Evolutionary conservation across 1,140 invertebrate species (phyloP).

Genomic region (Calliphora vicina): DNA sequence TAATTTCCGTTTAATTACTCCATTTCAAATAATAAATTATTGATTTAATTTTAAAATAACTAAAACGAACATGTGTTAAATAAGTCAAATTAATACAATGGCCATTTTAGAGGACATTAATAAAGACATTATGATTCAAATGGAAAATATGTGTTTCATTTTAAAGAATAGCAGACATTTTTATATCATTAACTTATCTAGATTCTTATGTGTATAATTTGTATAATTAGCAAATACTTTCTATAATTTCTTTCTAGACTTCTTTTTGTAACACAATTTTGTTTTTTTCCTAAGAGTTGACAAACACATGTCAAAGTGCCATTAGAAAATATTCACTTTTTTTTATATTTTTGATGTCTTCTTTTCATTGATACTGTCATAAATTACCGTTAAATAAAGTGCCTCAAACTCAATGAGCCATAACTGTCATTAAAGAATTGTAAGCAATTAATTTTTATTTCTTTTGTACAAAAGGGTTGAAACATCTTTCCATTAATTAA

Average conservation of each 20-base stretch:
- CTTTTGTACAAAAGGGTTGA: not conserved
- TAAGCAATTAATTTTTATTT: not conserved
- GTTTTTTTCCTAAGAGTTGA: not conserved
- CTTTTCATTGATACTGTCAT: not conserved
- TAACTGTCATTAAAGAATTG: constrained; percentile 10
- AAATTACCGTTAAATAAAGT: not conserved
- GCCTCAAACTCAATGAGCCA: not conserved
- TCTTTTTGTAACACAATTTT: no score
- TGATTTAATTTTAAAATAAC: not conserved
- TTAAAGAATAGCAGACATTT: no score
- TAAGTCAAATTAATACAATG: no score
- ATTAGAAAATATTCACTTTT: not conserved
- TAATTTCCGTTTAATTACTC: not conserved
- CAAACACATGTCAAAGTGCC: not conserved
- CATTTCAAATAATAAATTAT: not conserved
- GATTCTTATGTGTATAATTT: no score
- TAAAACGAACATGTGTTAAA: not conserved
- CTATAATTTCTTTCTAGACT: no score
- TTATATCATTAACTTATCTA: no score
- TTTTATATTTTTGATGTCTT: not conserved
- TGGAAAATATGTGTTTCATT: no score
- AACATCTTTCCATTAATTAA: not conserved
- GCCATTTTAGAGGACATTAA: no score
- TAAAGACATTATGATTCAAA: no score
- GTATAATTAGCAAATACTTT: no score